These are phyloP conservation scores for Zeuzera pyrina DNA, from an alignment of 2,888 invertebrate genomes.

Conservation along the genomic window DNA sequence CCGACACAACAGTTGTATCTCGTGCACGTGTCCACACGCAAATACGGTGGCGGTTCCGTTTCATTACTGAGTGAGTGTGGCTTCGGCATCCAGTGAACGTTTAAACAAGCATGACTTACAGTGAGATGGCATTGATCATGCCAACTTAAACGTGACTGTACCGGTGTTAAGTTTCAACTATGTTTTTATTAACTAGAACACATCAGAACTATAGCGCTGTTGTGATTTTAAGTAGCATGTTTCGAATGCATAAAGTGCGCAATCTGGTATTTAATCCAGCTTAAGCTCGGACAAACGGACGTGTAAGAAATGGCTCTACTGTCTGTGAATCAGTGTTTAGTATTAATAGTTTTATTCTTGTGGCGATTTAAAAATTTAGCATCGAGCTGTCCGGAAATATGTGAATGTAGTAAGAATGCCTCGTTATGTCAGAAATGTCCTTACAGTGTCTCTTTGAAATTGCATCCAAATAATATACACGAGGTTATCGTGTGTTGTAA, in stretches of 20 bases:
- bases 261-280: slow-evolving; percentile 54
- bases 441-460: slow-evolving; percentile 46
- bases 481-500: slow-evolving; percentile 43
- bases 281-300: slow-evolving; percentile 25
- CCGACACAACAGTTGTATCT: slow-evolving; percentile 4
- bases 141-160: slow-evolving; percentile 42
- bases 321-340: slow-evolving; percentile 39
- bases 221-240: slow-evolving; percentile 37
- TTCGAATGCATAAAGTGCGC: slow-evolving; percentile 35
- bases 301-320: slow-evolving; percentile 46
- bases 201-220: slow-evolving; percentile 30
- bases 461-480: slow-evolving; percentile 30
- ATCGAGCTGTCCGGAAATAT: slow-evolving; percentile 42
- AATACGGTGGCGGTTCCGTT: too few species aligned
- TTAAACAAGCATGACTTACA: slow-evolving; percentile 37
- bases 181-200: slow-evolving; percentile 37
- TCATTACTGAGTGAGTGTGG: too few species aligned
- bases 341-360: slow-evolving; percentile 45
- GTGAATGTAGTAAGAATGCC: slow-evolving; percentile 34
- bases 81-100: slow-evolving; percentile 18
- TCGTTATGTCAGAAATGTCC: slow-evolving; percentile 44
- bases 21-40: background rate
- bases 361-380: slow-evolving; percentile 46
- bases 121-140: slow-evolving; percentile 26
- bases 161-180: slow-evolving; percentile 42